Evolutionary conservation across 2,113 vertebrate genomes (phyloP).

Genomic region (Silurus meridionalis): DNA sequence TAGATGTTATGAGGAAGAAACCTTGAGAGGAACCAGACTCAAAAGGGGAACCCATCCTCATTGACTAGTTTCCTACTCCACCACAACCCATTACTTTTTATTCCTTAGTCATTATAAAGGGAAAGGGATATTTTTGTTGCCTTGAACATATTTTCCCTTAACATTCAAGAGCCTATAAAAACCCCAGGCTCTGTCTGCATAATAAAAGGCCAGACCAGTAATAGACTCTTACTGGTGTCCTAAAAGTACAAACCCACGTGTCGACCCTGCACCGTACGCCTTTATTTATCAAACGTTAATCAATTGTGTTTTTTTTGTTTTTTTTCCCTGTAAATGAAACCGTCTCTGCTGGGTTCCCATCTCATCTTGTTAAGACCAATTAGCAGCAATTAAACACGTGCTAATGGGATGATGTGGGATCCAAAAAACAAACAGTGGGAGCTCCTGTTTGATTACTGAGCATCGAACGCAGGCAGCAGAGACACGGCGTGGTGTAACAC

Average conservation of each 20-base stretch:
- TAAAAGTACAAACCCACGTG: constrained; percentile 25
- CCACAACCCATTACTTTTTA: background rate
- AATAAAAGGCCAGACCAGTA: background rate
- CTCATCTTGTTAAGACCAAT: constrained; percentile 99
- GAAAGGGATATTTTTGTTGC: background rate
- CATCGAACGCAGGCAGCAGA: constrained; percentile 44
- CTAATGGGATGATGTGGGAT: constrained; percentile 91
- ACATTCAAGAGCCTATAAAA: background rate
- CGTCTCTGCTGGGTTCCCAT: constrained; percentile 96
- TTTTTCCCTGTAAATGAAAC: constrained; percentile 85
- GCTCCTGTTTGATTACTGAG: constrained; percentile 65
- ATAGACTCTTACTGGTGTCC: constrained; percentile 16
- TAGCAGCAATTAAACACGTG: constrained; percentile 99
- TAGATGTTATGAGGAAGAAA: too few relatives aligned
- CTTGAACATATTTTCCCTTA: background rate
- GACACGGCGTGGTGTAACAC: background rate
- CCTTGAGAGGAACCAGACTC: too few relatives aligned
- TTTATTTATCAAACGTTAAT: constrained; percentile 98
- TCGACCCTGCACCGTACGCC: constrained; percentile 64
- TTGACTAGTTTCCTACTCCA: background rate
- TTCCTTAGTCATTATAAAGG: background rate
- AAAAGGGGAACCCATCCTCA: background rate
- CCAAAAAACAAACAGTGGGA: constrained; percentile 72
- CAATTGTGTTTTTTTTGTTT: constrained; percentile 84
- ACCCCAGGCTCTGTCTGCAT: background rate